A percentile compares a stretch with the other conserved stretches of the same genome.
Conservation (phyloP, 2,797 vertebrate species). For the Hyperoplus immaculatus region DNA sequence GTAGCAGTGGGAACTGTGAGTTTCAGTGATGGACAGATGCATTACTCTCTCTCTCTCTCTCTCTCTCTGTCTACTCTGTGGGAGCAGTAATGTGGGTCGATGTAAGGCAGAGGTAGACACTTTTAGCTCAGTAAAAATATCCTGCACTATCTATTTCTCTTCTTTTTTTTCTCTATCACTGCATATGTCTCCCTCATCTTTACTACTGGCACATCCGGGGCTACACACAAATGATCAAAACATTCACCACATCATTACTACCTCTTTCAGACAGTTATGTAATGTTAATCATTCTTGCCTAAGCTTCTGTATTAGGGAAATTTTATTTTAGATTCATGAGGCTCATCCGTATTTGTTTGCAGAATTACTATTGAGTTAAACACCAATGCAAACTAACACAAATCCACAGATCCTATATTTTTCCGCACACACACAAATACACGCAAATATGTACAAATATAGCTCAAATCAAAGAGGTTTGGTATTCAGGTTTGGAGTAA, state of each 20-base stretch:
- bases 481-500: conserved; percentile 30
- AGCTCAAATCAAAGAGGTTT: conserved; percentile 13
- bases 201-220: conserved; percentile 59
- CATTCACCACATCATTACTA: conserved; percentile 19
- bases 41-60: conserved; percentile 56
- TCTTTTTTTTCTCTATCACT: conserved; percentile 28
- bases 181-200: conserved; percentile 31
- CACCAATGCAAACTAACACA: conserved; percentile 20
- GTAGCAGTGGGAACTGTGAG: conserved; percentile 45
- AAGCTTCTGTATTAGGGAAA: conserved; percentile 14
- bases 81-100: conserved; percentile 83
- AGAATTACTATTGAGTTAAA: conserved; percentile 21
- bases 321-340: conserved; percentile 50
- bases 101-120: conserved; percentile 80
- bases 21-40: conserved; percentile 66
- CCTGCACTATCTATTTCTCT: conserved; percentile 58
- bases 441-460: conserved; percentile 26
- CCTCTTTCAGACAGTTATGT: conserved; percentile 45
- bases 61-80: conserved; percentile 60
- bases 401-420: conserved; percentile 22
- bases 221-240: conserved; percentile 31
- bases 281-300: conserved; percentile 29
- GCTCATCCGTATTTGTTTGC: conserved; percentile 40
- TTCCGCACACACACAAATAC: conserved; percentile 29
- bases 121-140: conserved; percentile 86